Evolutionary conservation across 1,140 invertebrate genomes (phyloP).

Genomic region (Pemphigus obesinymphae): DNA sequence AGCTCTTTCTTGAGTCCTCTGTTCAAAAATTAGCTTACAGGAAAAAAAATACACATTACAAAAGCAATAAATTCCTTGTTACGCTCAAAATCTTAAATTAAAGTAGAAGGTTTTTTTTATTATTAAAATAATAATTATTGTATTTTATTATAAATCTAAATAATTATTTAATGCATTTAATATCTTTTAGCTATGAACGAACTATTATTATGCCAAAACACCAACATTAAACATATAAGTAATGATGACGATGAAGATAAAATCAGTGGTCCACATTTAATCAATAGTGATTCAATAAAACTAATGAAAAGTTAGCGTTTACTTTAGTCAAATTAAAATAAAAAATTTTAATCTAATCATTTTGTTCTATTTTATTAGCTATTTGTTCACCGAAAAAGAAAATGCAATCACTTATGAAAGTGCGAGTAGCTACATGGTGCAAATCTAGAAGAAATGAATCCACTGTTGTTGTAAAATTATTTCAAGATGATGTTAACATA

Average conservation of each 20-base stretch:
- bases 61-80: too few species aligned
- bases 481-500: slow-evolving; percentile 30
- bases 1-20: too few species aligned
- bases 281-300: slow-evolving; percentile 33
- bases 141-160: too few species aligned
- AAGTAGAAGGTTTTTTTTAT: too few species aligned
- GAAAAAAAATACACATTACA: too few species aligned
- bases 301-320: not conserved
- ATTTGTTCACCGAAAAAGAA: slow-evolving; percentile 29
- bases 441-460: slow-evolving; percentile 38
- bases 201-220: slow-evolving; percentile 29
- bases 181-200: slow-evolving; percentile 37
- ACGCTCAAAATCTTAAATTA: not conserved
- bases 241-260: slow-evolving; percentile 32
- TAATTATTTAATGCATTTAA: not conserved
- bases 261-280: slow-evolving; percentile 21
- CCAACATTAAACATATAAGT: slow-evolving; percentile 12
- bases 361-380: not conserved
- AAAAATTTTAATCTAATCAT: not conserved
- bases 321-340: not conserved
- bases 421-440: slow-evolving; percentile 19
- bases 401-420: slow-evolving; percentile 27
- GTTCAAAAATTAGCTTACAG: too few species aligned
- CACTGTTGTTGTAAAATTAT: slow-evolving; percentile 32
- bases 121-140: too few species aligned